A percentile compares a stretch with the other conserved stretches of the same genome.
phyloP scores from a whole-genome alignment of 1,140 invertebrate genomes.

The Euwallacea similis region DNA sequence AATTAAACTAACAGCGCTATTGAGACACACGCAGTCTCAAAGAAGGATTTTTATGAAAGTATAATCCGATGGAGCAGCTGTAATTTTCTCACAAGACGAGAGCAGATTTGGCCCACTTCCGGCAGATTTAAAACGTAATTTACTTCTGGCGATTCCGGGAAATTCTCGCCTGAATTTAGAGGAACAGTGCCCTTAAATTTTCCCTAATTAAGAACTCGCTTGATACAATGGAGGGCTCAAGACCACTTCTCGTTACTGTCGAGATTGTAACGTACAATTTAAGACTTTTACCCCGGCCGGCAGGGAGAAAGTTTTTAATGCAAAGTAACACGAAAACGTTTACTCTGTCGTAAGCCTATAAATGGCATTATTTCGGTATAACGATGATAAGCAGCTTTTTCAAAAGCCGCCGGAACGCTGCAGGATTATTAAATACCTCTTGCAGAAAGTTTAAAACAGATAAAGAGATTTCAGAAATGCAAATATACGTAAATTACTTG shows the following conservation, averaged over 20 bases:
- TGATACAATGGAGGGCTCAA: constrained; percentile 10
- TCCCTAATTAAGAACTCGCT: constrained; percentile 11
- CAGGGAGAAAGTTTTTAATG: constrained; percentile 6
- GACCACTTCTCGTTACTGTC: constrained; percentile 5
- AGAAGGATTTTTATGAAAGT: too few species aligned
- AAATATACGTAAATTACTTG: too few species aligned
- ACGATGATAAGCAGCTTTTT: constrained; percentile 17
- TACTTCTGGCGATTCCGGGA: constrained; percentile 20
- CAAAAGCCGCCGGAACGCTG: not conserved
- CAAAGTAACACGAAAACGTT: not conserved
- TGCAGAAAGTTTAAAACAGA: too few species aligned
- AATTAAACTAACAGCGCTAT: too few species aligned
- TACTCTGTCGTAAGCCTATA: constrained; percentile 5
- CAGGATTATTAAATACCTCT: too few species aligned
- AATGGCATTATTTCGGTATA: constrained; percentile 1
- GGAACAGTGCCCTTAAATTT: constrained; percentile 16
- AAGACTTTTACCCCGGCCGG: not conserved
- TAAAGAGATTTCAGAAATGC: too few species aligned
- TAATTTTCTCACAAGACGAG: constrained; percentile 16
- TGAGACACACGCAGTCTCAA: too few species aligned
- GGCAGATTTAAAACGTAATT: constrained; percentile 23
- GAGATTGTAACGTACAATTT: constrained; percentile 3
- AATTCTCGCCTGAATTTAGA: constrained; percentile 19
- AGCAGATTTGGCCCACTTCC: constrained; percentile 10
- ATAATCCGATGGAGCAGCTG: constrained; percentile 7